Base-by-base conservation (phyloP, 2,113 vertebrate genomes). In the Polypterus senegalus region DNA sequence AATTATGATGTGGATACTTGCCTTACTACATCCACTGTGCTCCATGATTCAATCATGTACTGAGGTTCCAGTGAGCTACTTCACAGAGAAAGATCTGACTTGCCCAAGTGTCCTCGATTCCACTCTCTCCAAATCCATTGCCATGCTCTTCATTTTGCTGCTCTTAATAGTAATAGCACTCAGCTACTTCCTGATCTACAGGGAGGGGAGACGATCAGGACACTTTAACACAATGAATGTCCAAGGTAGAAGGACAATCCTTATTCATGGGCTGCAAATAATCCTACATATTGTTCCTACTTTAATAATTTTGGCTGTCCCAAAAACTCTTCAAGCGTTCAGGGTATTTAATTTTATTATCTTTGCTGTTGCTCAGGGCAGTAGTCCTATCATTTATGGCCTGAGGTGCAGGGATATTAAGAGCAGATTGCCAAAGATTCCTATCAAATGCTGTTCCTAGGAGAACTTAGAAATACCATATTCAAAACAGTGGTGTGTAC, bases 381-480 rank as follows among this genome's bases (percentile, higher is more conserved):
- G 81, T 66, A 88, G 78, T 61, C 66, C 81, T 59, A 65, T 84
- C 54, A 72, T 90, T 65, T 85, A 79, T 3, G 83, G 83, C 47
- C 70, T 83, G 48, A n/a, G 52, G 66, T 79, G 72, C 64, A 71
- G 67, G 66, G 77, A 81, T 10, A 70, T 87, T 48, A 61, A 67
- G 54, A 69, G 64, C 44, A 66, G 74, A 46, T 7, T 81, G 49
- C 58, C 46, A 45, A 69, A 64, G 27, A 63, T 3, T 47, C 55
- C 9, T 6, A 61, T 63, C 55, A 4, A 48, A 7, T 58, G 51
- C 4, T 56, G 11, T 49, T 9, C 3, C 10, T 7, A 44, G 1
- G 8, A 53, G 54, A 62, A 67, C 27, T 27, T 27, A 27, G 27
- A 27, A 27, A 27, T 27, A 27, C 27, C 27, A 27, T 27, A 27